These are phyloP conservation scores for Camelus dromedarius DNA, from an alignment of 2,113 vertebrate species.

Conservation along the genomic window DNA sequence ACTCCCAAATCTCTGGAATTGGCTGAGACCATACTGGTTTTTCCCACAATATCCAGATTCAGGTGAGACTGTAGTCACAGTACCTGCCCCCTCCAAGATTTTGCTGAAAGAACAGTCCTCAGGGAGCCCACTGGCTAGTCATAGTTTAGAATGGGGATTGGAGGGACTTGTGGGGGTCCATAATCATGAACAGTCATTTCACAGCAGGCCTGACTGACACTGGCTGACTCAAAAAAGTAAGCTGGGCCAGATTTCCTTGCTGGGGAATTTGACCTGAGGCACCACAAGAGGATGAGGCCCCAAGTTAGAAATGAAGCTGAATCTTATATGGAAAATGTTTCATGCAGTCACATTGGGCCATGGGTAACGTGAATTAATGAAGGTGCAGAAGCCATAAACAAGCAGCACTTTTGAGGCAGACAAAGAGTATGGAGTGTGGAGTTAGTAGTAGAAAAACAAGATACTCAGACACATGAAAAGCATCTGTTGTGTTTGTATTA, in stretches of 20 bases:
- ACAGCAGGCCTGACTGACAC: not conserved
- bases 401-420: not conserved
- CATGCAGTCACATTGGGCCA: not conserved
- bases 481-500: not conserved
- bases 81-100: not conserved
- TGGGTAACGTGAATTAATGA: not conserved
- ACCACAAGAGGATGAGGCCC: not conserved
- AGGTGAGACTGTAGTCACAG: not conserved
- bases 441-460: not conserved
- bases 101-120: not conserved
- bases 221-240: not conserved
- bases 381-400: not conserved
- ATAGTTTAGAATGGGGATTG: not conserved
- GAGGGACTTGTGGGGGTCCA: not conserved
- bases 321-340: not conserved
- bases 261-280: not conserved
- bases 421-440: not conserved
- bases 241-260: not conserved
- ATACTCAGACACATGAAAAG: not conserved
- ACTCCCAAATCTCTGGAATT: not conserved
- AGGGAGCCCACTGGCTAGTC: not conserved
- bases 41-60: not conserved
- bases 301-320: not conserved
- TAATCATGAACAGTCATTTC: no score
- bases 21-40: not conserved